Percentiles rank a stretch among this genome's conserved stretches.
Evolutionary conservation across 1,140 invertebrate genomes (phyloP).

Genomic region (Drosophila insularis): DNA sequence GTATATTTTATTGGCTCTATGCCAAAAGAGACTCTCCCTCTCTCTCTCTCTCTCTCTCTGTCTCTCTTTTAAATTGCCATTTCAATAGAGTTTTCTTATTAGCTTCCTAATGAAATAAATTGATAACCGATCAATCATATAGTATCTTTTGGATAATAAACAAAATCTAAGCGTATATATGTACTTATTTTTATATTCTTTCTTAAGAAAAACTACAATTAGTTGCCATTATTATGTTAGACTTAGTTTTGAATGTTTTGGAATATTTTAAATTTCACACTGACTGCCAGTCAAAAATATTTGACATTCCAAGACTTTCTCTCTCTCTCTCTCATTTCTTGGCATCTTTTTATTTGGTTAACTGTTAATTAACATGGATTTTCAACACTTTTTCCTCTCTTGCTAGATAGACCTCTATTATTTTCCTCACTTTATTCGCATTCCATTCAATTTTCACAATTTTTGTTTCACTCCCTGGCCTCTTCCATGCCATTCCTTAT

Average conservation of each 20-base stretch:
- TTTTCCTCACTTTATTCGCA: constrained; percentile 1
- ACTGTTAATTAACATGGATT: constrained; percentile 3
- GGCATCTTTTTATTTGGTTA: neutral
- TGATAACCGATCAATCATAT: too few species aligned
- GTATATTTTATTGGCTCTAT: constrained; percentile 3
- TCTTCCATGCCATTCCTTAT: neutral
- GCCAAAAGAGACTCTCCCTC: neutral
- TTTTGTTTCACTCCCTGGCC: constrained; percentile 9
- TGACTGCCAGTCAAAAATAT: neutral
- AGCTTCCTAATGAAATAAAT: neutral
- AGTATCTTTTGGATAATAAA: too few species aligned
- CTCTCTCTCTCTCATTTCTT: neutral
- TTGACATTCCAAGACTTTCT: neutral
- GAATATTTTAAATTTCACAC: too few species aligned
- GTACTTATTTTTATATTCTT: too few species aligned
- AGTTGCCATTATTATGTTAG: too few species aligned
- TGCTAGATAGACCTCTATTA: neutral
- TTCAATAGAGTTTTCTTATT: neutral
- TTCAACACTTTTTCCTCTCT: neutral
- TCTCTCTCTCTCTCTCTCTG: too few species aligned
- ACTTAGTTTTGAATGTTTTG: too few species aligned
- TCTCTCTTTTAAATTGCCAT: neutral
- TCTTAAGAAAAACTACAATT: too few species aligned
- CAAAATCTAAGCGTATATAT: too few species aligned
- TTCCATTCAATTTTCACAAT: constrained; percentile 23